Percentiles rank a stretch among this genome's conserved stretches.
Conservation (phyloP, 2,113 vertebrate genomes). For the Xenopus borealis region DNA sequence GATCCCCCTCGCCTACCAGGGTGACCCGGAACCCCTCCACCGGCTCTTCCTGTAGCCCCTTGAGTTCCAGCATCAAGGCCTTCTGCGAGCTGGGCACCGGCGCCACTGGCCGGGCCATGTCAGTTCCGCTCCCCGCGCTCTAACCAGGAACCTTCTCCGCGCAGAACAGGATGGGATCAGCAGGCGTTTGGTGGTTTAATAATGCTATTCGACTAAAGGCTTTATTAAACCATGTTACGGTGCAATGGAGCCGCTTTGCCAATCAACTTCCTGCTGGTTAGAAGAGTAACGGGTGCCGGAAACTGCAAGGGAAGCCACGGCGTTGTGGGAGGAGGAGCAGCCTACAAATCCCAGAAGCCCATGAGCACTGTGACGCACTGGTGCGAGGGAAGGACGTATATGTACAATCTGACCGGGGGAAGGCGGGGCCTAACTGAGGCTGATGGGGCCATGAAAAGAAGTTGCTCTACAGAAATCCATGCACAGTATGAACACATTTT, state of each 20-base stretch:
- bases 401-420: too few species aligned
- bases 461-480: too few species aligned
- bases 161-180: conserved; percentile 28
- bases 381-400: too few species aligned
- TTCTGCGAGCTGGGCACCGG: conserved; percentile 89
- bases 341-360: conserved; percentile 32
- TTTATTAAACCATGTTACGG: conserved; percentile 11
- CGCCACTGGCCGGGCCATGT: conserved; percentile 65
- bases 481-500: too few species aligned
- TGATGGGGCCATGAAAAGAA: too few species aligned
- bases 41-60: conserved; percentile 92
- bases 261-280: background rate
- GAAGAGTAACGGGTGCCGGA: background rate
- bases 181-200: background rate
- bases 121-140: conserved; percentile 13
- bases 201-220: background rate
- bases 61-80: conserved; percentile 87
- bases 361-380: background rate
- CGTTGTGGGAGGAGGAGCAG: conserved; percentile 5
- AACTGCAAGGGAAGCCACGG: background rate
- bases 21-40: conserved; percentile 94
- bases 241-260: background rate
- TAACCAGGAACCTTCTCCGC: background rate
- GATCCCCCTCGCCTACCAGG: conserved; percentile 86
- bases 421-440: too few species aligned